Percentiles rank a stretch among this genome's conserved stretches.
Evolutionary conservation across 2,888 invertebrate species (phyloP).

Genomic region (Bellardia pandia): DNA sequence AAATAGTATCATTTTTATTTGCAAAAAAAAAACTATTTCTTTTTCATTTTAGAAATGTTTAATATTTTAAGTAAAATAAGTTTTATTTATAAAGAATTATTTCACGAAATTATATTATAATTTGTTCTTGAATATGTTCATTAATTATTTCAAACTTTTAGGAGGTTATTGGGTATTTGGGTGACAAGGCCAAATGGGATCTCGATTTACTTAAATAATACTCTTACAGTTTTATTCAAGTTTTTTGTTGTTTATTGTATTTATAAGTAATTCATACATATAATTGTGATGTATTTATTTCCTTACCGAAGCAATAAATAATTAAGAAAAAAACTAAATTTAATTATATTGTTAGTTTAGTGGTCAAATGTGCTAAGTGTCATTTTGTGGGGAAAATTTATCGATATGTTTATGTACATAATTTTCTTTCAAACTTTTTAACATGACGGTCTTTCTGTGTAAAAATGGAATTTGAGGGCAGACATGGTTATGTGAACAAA

Average conservation of each 20-base stretch:
- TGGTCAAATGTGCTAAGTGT: no score
- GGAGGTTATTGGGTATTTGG: conserved; percentile 59
- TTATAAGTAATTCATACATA: not conserved
- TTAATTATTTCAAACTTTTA: not conserved
- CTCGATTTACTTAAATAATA: conserved; percentile 26
- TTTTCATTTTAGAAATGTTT: no score
- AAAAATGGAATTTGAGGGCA: no score
- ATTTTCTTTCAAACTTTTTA: no score
- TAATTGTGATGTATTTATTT: conserved; percentile 24
- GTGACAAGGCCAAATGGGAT: conserved; percentile 65
- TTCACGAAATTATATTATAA: conserved; percentile 7
- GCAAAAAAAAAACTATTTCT: no score
- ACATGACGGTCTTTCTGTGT: no score
- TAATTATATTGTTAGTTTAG: not conserved
- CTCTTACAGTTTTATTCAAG: not conserved
- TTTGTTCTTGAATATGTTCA: not conserved
- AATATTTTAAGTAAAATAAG: no score
- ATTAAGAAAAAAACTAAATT: conserved; percentile 3
- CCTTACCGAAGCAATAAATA: conserved; percentile 32
- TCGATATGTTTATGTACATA: no score
- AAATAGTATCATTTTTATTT: no score
- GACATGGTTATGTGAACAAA: no score
- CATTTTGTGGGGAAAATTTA: no score
- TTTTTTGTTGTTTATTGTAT: not conserved
- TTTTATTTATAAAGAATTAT: not conserved